Base-by-base conservation (phyloP, 2,888 invertebrate genomes). In the Pammene aurita region DNA sequence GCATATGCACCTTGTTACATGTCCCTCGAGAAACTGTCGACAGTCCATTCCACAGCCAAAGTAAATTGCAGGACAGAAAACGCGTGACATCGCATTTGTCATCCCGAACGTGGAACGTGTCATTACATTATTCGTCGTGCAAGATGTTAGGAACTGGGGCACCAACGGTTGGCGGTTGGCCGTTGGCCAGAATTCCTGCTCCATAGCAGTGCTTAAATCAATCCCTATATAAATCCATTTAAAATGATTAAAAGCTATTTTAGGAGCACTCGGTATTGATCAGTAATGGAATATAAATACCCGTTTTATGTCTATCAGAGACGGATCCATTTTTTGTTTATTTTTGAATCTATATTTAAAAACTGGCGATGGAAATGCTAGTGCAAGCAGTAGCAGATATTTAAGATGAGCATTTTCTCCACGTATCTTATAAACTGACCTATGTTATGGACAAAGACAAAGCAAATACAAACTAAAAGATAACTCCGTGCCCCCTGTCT, bases 51-150 rank as follows among this genome's bases (percentile, higher is more conserved):
- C 26, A 1, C 16, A 13, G 41, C 56, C 26, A 26, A 42, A 57
- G 26, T n/a, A 42, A 34, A 58, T 44, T 10, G 14, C n/a, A 18
- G n/a, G 34, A n/a, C 64, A 60, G 54, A 54, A 65, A 41, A 35
- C 16, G 54, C 60, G 60, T 48, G 58, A 69, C 38, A 46, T 13
- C 26, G 13, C 69, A 55, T 69, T 69, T 69, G 69, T 69, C 64
- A 69, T 68, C 14, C 56, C 41, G 4, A 26, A 26, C 26, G 26
- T 26, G 26, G 26, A 26, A 54, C 62, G 50, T 57, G 62, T 18
- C 57, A 64, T 50, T 63, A 62, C 57, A 64, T 50, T 63, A 62
- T 38, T 44, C 48, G 50, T 14, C 61, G 48, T 38, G 63, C 38
- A 26, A 44, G 60, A 52, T 61, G 66, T n/a, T 34, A 10, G 48